phyloP scores from a whole-genome alignment of 2,888 invertebrate genomes.

The Poecilobothrus nobilitatus region DNA sequence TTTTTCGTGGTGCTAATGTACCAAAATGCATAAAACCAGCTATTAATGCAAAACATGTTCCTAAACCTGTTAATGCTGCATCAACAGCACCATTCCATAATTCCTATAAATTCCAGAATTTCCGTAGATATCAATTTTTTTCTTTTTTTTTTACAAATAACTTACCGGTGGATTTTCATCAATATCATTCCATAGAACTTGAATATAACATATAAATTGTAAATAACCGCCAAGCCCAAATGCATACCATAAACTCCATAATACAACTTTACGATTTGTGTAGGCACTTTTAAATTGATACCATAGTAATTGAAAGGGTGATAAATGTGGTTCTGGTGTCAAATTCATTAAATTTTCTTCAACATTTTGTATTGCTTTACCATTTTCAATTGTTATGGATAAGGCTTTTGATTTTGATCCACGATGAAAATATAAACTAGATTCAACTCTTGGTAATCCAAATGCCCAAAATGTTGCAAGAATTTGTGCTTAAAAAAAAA shows the following conservation, averaged over 20 bases:
- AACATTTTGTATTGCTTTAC: constrained; percentile 11
- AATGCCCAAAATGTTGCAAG: constrained; percentile 55
- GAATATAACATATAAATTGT: constrained; percentile 62
- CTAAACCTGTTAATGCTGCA: constrained; percentile 56
- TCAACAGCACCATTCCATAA: constrained; percentile 65
- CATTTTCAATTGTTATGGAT: not conserved
- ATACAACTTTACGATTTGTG: constrained; percentile 52
- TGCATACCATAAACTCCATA: constrained; percentile 74
- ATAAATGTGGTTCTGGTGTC: constrained; percentile 21
- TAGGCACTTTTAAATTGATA: constrained; percentile 53
- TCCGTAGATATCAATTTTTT: not conserved
- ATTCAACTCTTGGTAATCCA: constrained; percentile 53
- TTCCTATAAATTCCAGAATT: not conserved
- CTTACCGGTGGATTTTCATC: constrained; percentile 35
- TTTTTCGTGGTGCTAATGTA: constrained; percentile 28
- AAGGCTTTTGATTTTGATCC: not conserved
- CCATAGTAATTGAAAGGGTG: constrained; percentile 45
- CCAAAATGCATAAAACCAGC: constrained; percentile 37
- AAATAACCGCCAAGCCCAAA: constrained; percentile 62
- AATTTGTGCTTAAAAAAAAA: constrained; percentile 47
- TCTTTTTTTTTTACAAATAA: not conserved
- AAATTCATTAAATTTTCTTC: not conserved
- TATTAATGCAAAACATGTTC: constrained; percentile 49
- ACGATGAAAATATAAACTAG: constrained; percentile 58
- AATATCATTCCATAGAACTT: constrained; percentile 59